phyloP scores from a whole-genome alignment of 2,797 vertebrate genomes.

The Yasuhikotakia modesta region DNA sequence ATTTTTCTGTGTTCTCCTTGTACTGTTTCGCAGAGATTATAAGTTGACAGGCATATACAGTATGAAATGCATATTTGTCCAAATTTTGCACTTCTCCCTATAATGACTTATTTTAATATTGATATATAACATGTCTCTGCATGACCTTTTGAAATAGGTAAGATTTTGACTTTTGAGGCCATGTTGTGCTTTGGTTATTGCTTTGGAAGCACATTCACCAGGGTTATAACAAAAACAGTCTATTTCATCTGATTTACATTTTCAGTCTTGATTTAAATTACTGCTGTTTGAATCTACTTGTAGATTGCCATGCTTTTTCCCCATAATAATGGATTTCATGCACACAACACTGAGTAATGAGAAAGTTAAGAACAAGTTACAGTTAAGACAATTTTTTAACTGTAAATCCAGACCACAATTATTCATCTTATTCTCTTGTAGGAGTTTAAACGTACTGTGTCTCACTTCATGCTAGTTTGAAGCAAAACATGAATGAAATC shows the following conservation, averaged over 20 bases:
- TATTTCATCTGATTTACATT: constrained; percentile 77
- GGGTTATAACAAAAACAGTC: constrained; percentile 72
- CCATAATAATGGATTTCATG: constrained; percentile 25
- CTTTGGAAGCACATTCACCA: constrained; percentile 75
- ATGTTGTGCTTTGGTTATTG: constrained; percentile 67
- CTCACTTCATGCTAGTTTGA: constrained; percentile 15
- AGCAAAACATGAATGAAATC: constrained; percentile 12
- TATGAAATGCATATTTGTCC: constrained; percentile 33
- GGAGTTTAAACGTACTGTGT: too few relatives aligned
- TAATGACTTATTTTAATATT: constrained; percentile 76
- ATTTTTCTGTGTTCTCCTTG: constrained; percentile 72
- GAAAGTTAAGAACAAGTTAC: constrained; percentile 5
- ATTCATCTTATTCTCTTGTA: constrained; percentile 13
- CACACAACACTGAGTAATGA: constrained; percentile 28
- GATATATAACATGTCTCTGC: constrained; percentile 77
- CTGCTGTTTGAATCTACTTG: constrained; percentile 87
- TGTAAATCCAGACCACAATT: constrained; percentile 6
- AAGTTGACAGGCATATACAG: constrained; percentile 54
- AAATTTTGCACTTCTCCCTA: constrained; percentile 72
- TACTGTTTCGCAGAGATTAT: constrained; percentile 72
- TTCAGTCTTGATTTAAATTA: constrained; percentile 86
- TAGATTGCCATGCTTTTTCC: constrained; percentile 69
- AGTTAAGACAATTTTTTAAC: too few relatives aligned
- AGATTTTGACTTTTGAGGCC: constrained; percentile 70
- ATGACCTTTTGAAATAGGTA: constrained; percentile 74